A percentile compares a stretch with the other conserved stretches of the same genome.
Evolutionary conservation across 2,113 vertebrate genomes (phyloP).

Genomic region (Syrrhaptes paradoxus): DNA sequence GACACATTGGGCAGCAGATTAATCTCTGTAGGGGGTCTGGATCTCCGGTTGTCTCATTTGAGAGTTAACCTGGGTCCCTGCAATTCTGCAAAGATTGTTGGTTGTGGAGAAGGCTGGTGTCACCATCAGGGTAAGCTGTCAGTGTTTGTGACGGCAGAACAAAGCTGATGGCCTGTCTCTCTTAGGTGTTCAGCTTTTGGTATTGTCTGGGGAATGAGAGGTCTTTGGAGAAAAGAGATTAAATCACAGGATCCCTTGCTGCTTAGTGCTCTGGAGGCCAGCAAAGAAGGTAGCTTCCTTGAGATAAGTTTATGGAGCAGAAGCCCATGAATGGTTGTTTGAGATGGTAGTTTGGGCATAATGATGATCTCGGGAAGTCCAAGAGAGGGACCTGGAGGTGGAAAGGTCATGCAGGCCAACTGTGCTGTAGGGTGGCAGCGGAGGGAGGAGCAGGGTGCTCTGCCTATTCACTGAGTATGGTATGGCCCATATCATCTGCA

Average conservation of each 20-base stretch:
- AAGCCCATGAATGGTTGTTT: neutral
- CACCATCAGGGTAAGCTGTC: neutral
- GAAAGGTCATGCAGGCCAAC: accelerated
- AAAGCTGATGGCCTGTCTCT: neutral
- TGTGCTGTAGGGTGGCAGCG: neutral
- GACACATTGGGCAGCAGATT: neutral
- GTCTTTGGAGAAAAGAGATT: neutral
- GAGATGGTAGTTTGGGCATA: neutral
- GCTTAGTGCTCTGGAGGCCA: neutral
- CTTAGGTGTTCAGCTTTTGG: neutral
- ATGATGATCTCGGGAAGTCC: neutral
- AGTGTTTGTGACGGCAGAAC: accelerated
- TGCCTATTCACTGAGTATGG: accelerated
- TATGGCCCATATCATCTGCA: accelerated
- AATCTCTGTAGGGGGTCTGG: neutral
- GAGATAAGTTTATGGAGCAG: neutral
- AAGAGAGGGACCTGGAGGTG: neutral
- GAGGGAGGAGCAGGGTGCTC: neutral
- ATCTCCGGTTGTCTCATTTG: neutral
- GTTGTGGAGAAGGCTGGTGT: neutral
- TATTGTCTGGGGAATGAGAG: neutral
- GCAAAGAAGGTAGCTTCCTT: neutral
- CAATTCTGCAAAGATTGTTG: neutral
- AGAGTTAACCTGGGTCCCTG: neutral
- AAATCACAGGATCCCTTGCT: neutral